Base-by-base conservation (phyloP, 2,113 vertebrate species). In the Neoarius graeffei region DNA sequence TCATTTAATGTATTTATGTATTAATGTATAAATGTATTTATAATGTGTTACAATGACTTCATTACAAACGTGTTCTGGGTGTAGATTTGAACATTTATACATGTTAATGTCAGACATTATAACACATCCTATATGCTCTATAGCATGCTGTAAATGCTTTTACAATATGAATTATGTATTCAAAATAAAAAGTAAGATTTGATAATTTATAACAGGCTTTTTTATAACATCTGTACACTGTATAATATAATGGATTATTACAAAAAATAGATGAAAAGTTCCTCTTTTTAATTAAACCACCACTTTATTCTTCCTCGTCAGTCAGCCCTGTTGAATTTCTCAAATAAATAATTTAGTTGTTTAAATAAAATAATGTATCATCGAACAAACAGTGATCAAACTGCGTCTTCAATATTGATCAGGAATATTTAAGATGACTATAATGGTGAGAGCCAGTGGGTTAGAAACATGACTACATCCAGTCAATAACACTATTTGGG, bases 401-500 rank as follows among this genome's bases (percentile, higher is more conserved):
- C 86, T 25, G 66, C 82, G 35, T 64, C 80, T 54, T 85, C 88
- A 42, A 23, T 90, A 92, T 91, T 66, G 91, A 93, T 92, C 56
- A 35, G 66, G 48, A 17, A 64, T 88, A 83, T 91, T 85, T 88
- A 91, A 90, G 90, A 92, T 89, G 42, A 92, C 91, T 92, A 84
- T 67, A 85, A 88, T 88, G 77, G 81, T 89, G 89, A n/a, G 77
- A 84, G 35, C 79, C 83, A 48, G n/a, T 56, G 74, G 88, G 88
- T 59, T n/a, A 60, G 69, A 77, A 67, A 62, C 82, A 89, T 86
- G 83, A 88, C 76, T 84, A 84, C 83, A 76, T 57, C 90, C 19
- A 60, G 83, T 93, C 92, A 64, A 93, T 94, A 93, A 90, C 74
- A 50, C 87, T 69, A 90, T 93, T 92, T 90, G 84, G 85, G 56